Percentiles rank a stretch among this genome's conserved stretches.
phyloP scores from a whole-genome alignment of 1,140 invertebrate species.

The Helicoverpa armigera region DNA sequence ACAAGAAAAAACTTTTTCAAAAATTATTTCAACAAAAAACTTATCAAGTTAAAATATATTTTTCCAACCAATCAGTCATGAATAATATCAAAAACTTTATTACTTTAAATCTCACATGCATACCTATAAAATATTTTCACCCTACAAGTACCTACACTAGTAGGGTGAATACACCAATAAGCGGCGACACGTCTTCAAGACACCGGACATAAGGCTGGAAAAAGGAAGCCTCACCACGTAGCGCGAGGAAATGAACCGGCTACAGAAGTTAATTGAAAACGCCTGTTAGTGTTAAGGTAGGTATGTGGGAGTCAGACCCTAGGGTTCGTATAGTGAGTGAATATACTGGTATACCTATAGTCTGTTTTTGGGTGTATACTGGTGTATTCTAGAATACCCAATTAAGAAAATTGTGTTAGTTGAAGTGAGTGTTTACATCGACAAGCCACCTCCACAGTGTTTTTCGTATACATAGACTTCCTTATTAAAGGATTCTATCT shows the following conservation, averaged over 20 bases:
- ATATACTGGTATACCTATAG: background rate
- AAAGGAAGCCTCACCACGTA: slow-evolving; percentile 31
- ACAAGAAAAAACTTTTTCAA: too few relatives aligned
- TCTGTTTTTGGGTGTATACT: background rate
- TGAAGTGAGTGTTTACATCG: too few relatives aligned
- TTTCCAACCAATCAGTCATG: background rate
- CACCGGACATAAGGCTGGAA: slow-evolving; percentile 38
- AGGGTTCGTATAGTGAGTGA: background rate
- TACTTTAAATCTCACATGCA: background rate
- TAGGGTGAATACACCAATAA: slow-evolving; percentile 34
- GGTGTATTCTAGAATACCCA: too few relatives aligned
- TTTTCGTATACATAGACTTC: too few relatives aligned
- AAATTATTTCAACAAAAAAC: too few relatives aligned
- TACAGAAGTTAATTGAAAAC: slow-evolving; percentile 43
- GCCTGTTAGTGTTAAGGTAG: slow-evolving; percentile 11
- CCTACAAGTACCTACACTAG: too few relatives aligned
- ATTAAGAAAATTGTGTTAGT: too few relatives aligned
- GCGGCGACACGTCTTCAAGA: slow-evolving; percentile 14
- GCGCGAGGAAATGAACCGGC: slow-evolving; percentile 34
- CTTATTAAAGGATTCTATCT: too few relatives aligned
- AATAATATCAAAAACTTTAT: background rate
- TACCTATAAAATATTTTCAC: background rate
- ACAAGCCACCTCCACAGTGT: too few relatives aligned
- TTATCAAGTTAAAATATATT: too few relatives aligned
- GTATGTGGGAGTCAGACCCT: background rate